Conservation (phyloP, 2,113 vertebrate species). For the Varanus salvator region DNA sequence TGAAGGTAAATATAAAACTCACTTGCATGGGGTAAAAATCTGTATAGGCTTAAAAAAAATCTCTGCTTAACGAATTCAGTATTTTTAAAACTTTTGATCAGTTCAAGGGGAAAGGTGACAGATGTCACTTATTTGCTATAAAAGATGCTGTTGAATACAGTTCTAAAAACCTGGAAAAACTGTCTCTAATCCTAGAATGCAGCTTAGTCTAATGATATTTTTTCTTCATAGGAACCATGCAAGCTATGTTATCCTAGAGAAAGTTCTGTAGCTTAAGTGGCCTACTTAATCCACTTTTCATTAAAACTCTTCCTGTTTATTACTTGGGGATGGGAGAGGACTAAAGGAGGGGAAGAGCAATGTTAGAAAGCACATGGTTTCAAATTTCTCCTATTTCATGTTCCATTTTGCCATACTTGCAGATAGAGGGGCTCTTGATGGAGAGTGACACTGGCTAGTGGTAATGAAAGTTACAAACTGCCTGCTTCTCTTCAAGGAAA, state of each 20-base stretch:
- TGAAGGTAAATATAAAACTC: not conserved
- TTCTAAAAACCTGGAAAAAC: slow-evolving; percentile 7
- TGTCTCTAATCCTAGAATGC: slow-evolving; percentile 12
- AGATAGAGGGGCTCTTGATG: not conserved
- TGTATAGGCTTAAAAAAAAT: slow-evolving; percentile 20
- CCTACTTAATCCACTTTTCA: not conserved
- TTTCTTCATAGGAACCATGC: not conserved
- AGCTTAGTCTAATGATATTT: not conserved
- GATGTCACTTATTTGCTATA: slow-evolving; percentile 1
- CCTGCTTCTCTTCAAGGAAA: not conserved
- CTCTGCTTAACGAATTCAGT: not conserved
- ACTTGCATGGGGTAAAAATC: not conserved
- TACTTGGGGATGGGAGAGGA: not conserved
- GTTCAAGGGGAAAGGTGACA: slow-evolving; percentile 7
- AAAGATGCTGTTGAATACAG: slow-evolving; percentile 28
- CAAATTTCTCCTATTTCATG: not conserved
- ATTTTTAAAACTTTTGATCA: slow-evolving; percentile 16
- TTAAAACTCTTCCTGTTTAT: not conserved
- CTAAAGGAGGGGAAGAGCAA: not conserved
- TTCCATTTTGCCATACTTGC: not conserved
- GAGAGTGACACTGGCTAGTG: not conserved
- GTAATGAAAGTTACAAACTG: not conserved
- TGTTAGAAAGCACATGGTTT: not conserved
- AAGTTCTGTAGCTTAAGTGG: not conserved
- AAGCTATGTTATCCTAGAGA: not conserved